These are phyloP conservation scores for Thereva nobilitata DNA, from an alignment of 2,888 invertebrate genomes.

Conservation along the genomic window DNA sequence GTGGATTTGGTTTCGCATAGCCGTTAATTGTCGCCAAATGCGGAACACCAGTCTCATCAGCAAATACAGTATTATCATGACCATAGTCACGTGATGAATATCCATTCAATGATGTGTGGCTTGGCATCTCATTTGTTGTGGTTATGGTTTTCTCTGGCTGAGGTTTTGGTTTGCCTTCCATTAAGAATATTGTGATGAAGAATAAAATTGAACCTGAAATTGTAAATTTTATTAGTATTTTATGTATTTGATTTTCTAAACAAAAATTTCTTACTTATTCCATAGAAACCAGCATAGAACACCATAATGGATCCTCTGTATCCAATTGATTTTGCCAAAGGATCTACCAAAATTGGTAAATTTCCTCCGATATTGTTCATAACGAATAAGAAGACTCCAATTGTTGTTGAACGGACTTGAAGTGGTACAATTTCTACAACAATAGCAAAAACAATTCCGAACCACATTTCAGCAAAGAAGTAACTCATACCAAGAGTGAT, in stretches of 20 bases:
- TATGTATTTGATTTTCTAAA: not conserved
- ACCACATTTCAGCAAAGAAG: constrained; percentile 95
- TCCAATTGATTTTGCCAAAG: constrained; percentile 78
- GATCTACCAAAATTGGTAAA: constrained; percentile 84
- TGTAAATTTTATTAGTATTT: constrained; percentile 1
- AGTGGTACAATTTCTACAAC: constrained; percentile 86
- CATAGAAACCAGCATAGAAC: constrained; percentile 86
- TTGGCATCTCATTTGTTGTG: constrained; percentile 24
- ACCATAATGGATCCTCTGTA: constrained; percentile 84
- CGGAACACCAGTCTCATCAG: constrained; percentile 48
- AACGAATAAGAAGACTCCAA: constrained; percentile 86
- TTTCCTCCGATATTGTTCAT: constrained; percentile 94
- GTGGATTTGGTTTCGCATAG: constrained; percentile 14
- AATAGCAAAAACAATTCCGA: constrained; percentile 88
- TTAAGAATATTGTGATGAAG: constrained; percentile 78
- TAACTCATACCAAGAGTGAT: constrained; percentile 85
- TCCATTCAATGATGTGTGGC: constrained; percentile 36
- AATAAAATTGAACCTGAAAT: constrained; percentile 78
- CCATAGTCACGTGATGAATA: constrained; percentile 43
- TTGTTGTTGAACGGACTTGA: constrained; percentile 79
- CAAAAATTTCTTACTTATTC: constrained; percentile 69
- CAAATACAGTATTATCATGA: constrained; percentile 56
- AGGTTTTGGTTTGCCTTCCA: constrained; percentile 64
- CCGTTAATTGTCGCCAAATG: constrained; percentile 37
- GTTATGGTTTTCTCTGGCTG: constrained; percentile 7